A percentile compares a stretch with the other conserved stretches of the same genome.
Conservation (phyloP, 2,113 vertebrate genomes). For the Egretta garzetta region DNA sequence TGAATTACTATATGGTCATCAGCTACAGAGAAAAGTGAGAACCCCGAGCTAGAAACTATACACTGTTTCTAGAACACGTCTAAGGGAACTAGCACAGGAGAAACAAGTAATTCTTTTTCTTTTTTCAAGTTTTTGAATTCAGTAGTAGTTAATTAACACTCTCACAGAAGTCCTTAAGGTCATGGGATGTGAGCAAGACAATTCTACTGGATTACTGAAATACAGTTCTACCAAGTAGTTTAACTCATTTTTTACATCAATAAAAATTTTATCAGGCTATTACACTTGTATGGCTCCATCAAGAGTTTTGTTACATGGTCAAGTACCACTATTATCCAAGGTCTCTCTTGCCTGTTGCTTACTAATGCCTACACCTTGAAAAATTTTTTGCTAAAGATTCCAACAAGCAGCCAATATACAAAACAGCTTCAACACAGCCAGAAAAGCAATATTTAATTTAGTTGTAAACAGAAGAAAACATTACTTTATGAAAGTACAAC, state of each 20-base stretch:
- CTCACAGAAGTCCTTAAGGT: background rate
- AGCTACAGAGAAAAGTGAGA: background rate
- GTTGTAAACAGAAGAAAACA: background rate
- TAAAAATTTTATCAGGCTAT: background rate
- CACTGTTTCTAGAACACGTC: background rate
- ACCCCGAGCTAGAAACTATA: background rate
- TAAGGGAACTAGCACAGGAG: background rate
- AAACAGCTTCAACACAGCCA: background rate
- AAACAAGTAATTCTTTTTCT: fast-evolving
- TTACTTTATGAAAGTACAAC: background rate
- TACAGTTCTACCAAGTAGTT: background rate
- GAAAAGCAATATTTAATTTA: background rate
- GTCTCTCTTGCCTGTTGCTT: background rate
- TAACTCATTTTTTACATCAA: background rate
- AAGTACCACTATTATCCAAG: background rate
- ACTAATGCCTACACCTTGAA: fast-evolving
- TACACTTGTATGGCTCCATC: background rate
- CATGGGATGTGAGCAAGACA: background rate
- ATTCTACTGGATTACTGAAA: background rate
- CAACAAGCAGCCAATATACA: background rate
- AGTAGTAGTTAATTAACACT: background rate
- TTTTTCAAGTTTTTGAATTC: background rate
- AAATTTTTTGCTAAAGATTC: background rate
- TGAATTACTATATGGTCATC: background rate
- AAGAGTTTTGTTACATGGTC: background rate